These are phyloP conservation scores for Drosophila subsilvestris DNA, from an alignment of 2,888 invertebrate species.

Conservation along the genomic window DNA sequence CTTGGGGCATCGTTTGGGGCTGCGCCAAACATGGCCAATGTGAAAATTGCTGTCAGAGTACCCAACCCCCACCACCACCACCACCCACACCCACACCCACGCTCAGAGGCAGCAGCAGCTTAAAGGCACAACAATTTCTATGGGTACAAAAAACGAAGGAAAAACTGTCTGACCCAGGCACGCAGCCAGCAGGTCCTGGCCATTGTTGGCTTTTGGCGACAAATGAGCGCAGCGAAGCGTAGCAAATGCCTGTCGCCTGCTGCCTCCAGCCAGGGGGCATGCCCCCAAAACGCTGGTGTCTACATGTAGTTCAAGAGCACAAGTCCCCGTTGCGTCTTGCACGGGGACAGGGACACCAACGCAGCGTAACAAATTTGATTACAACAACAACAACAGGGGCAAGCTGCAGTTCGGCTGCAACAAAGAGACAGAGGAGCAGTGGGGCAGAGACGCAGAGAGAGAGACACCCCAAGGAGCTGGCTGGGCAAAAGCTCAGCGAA, in stretches of 20 bases:
- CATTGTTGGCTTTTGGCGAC: slow-evolving; percentile 51
- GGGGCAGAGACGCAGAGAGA: neutral
- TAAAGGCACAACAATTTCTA: slow-evolving; percentile 47
- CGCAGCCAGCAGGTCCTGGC: slow-evolving; percentile 26
- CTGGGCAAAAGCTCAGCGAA: slow-evolving; percentile 6
- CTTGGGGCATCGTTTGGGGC: slow-evolving; percentile 64
- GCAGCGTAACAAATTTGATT: slow-evolving; percentile 73
- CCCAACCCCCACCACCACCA: neutral
- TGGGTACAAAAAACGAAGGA: slow-evolving; percentile 12
- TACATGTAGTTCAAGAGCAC: slow-evolving; percentile 43
- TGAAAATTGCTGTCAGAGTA: slow-evolving; percentile 38
- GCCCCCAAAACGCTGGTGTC: slow-evolving; percentile 14
- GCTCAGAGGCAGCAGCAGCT: too few species aligned
- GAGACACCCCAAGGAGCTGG: slow-evolving; percentile 54
- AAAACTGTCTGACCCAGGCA: slow-evolving; percentile 22
- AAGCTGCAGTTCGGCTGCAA: slow-evolving; percentile 17
- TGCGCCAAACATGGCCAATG: slow-evolving; percentile 24
- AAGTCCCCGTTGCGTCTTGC: too few species aligned
- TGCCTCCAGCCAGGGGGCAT: neutral
- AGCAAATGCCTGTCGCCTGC: slow-evolving; percentile 38
- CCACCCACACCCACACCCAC: neutral
- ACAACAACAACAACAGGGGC: slow-evolving; percentile 52
- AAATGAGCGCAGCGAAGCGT: slow-evolving; percentile 63
- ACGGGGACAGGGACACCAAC: slow-evolving; percentile 30
- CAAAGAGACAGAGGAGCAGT: neutral